phyloP scores from a whole-genome alignment of 2,113 vertebrate genomes.

The Bubalus kerabau region DNA sequence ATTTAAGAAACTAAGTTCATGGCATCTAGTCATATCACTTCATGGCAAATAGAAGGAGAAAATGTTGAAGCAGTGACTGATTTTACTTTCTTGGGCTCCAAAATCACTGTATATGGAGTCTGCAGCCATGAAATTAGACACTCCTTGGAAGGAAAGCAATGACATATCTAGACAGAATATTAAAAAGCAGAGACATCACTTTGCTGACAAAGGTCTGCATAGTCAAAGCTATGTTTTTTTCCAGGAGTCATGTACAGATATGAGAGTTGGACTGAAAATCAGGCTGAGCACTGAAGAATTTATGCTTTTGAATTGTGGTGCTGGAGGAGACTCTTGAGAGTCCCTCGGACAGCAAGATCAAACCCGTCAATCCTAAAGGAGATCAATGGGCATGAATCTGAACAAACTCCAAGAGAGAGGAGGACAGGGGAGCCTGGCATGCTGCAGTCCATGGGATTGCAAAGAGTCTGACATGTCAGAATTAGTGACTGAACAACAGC shows the following conservation, averaged over 20 bases:
- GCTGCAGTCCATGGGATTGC: background rate
- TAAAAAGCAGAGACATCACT: background rate
- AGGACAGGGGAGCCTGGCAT: background rate
- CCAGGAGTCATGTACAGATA: background rate
- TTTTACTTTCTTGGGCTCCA: background rate
- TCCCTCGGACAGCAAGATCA: background rate
- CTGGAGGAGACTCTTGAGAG: background rate
- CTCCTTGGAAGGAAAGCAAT: background rate
- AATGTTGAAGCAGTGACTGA: background rate
- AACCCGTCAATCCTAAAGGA: background rate
- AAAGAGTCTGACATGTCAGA: background rate
- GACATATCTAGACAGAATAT: background rate
- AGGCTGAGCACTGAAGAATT: background rate
- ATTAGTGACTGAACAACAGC: background rate
- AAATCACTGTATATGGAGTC: background rate
- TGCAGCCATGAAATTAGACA: background rate
- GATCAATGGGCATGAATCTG: background rate
- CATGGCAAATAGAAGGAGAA: background rate
- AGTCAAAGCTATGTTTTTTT: background rate
- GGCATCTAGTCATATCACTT: background rate
- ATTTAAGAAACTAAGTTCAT: background rate
- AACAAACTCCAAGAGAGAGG: background rate
- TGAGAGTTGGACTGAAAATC: background rate
- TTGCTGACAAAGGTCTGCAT: background rate
- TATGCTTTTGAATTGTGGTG: background rate